Conservation (phyloP, 1,140 invertebrate species). For the Caerostris extrusa region DNA sequence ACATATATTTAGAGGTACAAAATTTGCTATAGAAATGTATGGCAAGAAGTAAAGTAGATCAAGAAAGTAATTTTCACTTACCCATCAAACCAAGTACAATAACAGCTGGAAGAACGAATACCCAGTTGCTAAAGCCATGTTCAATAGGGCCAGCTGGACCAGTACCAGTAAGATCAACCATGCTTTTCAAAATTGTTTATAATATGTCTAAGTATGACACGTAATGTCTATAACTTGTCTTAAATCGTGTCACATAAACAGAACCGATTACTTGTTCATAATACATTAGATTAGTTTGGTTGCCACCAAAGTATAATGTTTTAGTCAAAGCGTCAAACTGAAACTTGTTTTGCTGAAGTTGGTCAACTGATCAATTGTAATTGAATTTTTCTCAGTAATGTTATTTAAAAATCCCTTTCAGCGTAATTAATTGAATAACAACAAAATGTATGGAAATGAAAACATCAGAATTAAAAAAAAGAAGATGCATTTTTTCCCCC, state of each 20-base stretch:
- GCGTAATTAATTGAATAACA: no score
- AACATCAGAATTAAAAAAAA: no score
- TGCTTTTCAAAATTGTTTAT: conserved; percentile 79
- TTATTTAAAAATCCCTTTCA: no score
- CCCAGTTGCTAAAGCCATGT: conserved; percentile 89
- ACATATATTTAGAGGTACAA: not conserved
- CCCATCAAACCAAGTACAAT: conserved; percentile 88
- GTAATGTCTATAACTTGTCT: not conserved
- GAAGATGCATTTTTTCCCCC: no score
- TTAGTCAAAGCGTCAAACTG: no score
- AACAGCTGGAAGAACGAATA: conserved; percentile 89
- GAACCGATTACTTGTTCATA: not conserved
- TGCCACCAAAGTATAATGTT: not conserved
- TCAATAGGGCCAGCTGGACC: conserved; percentile 87
- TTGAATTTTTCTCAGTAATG: no score
- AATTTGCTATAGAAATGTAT: not conserved
- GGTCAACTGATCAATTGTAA: no score
- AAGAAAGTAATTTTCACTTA: conserved; percentile 82
- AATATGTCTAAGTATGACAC: not conserved
- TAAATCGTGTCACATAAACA: not conserved
- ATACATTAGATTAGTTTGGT: not conserved
- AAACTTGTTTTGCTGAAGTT: no score
- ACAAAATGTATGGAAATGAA: no score
- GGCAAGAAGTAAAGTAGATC: not conserved
- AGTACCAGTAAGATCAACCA: conserved; percentile 86